Conservation (phyloP, 2,797 vertebrate species). For the Decapterus maruadsi region DNA sequence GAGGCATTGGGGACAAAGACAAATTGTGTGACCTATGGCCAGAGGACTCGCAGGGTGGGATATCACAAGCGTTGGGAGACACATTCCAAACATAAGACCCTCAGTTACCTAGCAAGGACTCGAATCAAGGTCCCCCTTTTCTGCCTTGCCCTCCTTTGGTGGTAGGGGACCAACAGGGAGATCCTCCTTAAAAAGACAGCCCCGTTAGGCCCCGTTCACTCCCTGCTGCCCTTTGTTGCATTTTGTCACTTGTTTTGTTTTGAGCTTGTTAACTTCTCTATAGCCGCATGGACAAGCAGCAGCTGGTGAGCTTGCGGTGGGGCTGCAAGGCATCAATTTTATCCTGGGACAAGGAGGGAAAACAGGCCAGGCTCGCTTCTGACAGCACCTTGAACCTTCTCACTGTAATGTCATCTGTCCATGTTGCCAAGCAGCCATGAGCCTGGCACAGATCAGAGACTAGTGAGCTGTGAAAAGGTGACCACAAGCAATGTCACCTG, state of each 20-base stretch:
- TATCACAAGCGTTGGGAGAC: constrained; percentile 77
- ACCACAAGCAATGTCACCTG: constrained; percentile 14
- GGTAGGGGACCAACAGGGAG: constrained; percentile 72
- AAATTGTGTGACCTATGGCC: constrained; percentile 86
- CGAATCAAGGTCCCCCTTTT: constrained; percentile 77
- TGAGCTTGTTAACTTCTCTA: constrained; percentile 88
- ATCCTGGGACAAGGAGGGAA: constrained; percentile 62
- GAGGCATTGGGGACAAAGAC: constrained; percentile 79
- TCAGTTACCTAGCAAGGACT: constrained; percentile 91
- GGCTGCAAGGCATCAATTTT: constrained; percentile 83
- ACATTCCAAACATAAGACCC: constrained; percentile 91
- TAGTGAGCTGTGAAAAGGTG: constrained; percentile 16
- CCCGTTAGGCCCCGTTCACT: constrained; percentile 71
- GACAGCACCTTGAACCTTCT: constrained; percentile 77
- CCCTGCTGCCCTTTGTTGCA: constrained; percentile 81
- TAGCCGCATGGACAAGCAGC: constrained; percentile 78
- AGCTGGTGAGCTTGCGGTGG: constrained; percentile 80
- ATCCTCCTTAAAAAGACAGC: constrained; percentile 83
- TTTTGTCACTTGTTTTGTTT: constrained; percentile 86
- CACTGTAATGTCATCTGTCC: constrained; percentile 55
- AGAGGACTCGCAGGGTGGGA: constrained; percentile 79
- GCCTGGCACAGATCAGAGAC: constrained; percentile 13
- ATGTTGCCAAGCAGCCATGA: constrained; percentile 59
- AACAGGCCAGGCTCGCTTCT: constrained; percentile 56
- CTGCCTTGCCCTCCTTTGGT: constrained; percentile 78